Evolutionary conservation across 2,113 vertebrate species (phyloP).

Genomic region (Saccopteryx leptura): DNA sequence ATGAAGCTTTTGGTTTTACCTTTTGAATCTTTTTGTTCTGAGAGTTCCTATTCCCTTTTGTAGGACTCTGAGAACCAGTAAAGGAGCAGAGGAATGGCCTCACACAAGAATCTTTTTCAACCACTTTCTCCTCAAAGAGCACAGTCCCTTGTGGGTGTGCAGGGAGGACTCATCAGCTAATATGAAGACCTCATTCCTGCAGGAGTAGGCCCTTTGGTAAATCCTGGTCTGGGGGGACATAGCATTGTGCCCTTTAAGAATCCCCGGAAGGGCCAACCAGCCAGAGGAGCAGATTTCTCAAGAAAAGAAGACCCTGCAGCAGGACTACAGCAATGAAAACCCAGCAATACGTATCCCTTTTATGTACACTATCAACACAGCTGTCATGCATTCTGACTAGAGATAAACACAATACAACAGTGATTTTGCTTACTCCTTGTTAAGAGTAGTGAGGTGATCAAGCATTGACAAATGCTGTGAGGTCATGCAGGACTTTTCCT

Average conservation of each 20-base stretch:
- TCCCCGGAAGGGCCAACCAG: not conserved
- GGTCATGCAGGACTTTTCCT: not conserved
- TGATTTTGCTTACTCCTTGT: not conserved
- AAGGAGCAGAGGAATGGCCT: not conserved
- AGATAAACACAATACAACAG: not conserved
- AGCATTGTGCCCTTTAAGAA: not conserved
- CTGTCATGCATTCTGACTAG: not conserved
- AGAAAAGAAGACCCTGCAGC: not conserved
- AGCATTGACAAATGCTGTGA: not conserved
- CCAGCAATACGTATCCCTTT: not conserved
- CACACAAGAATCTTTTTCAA: not conserved
- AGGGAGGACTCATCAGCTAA: not conserved
- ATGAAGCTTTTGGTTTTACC: constrained; percentile 11
- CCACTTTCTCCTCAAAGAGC: not conserved
- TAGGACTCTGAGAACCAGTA: not conserved
- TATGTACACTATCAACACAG: not conserved
- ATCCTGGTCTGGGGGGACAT: not conserved
- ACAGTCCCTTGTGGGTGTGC: not conserved
- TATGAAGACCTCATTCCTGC: not conserved
- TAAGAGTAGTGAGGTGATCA: not conserved
- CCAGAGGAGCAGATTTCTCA: not conserved
- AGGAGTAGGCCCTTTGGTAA: not conserved
- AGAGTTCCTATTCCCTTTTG: not conserved
- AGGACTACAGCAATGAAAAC: not conserved
- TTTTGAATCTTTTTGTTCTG: constrained; percentile 34